A percentile compares a stretch with the other conserved stretches of the same genome.
These are phyloP conservation scores for Pygoscelis antarcticus DNA, from an alignment of 2,113 vertebrate genomes.

Conservation along the genomic window DNA sequence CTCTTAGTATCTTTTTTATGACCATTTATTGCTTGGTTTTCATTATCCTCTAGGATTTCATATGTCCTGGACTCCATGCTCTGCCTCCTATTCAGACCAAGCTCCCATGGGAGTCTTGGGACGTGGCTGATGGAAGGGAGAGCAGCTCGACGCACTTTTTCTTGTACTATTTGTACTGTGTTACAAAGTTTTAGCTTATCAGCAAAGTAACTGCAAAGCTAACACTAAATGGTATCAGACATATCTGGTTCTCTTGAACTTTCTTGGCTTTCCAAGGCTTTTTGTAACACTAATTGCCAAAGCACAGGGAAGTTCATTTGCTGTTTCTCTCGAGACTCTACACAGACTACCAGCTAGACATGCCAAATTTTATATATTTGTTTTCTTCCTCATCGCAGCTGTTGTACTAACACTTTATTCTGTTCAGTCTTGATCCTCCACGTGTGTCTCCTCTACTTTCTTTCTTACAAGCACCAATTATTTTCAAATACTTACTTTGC, in stretches of 20 bases:
- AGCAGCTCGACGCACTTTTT: not conserved
- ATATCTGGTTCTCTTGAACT: not conserved
- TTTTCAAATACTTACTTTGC: not conserved
- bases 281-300: not conserved
- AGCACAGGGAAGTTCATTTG: not conserved
- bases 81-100: not conserved
- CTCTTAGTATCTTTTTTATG: not conserved
- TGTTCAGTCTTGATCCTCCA: not conserved
- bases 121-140: not conserved
- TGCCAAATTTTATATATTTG: not conserved
- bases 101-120: not conserved
- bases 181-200: not conserved
- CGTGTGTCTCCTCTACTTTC: not conserved
- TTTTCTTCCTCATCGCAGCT: not conserved
- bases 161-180: not conserved
- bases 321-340: not conserved
- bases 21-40: not conserved
- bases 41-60: not conserved
- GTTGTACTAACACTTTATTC: not conserved
- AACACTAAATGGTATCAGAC: not conserved
- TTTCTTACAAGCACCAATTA: not conserved
- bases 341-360: not conserved
- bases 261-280: not conserved
- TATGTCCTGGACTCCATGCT: not conserved
- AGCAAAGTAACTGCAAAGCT: not conserved